Conservation (phyloP, 2,888 invertebrate species). For the Drosophila anomalipes region DNA sequence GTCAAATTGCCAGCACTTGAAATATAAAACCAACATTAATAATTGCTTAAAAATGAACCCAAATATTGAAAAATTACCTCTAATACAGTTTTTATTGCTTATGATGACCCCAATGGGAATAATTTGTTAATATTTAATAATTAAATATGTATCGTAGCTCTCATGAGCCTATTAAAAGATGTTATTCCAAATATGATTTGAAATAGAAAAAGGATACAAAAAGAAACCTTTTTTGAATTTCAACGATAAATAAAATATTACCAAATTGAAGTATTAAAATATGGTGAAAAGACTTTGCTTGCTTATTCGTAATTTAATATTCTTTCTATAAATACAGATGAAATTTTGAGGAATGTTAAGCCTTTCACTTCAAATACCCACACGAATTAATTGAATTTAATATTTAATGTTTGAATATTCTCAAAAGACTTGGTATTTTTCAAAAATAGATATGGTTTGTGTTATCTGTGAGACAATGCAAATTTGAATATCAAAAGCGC, state of each 20-base stretch:
- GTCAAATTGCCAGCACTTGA: constrained; percentile 12
- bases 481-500: background rate
- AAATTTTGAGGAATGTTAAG: background rate
- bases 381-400: background rate
- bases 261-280: background rate
- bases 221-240: background rate
- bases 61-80: background rate
- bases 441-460: background rate
- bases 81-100: background rate
- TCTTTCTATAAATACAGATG: background rate
- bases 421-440: background rate
- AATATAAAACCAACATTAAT: background rate
- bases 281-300: background rate
- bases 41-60: background rate
- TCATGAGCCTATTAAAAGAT: too few species aligned
- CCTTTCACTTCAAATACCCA: background rate
- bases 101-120: background rate
- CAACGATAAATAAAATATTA: background rate
- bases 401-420: background rate
- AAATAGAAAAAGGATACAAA: background rate
- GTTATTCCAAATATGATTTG: background rate
- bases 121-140: background rate
- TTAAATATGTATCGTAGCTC: background rate
- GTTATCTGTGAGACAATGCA: background rate
- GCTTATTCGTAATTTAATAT: background rate